Base-by-base conservation (phyloP, 2,888 invertebrate species). In the Cenopis cana region DNA sequence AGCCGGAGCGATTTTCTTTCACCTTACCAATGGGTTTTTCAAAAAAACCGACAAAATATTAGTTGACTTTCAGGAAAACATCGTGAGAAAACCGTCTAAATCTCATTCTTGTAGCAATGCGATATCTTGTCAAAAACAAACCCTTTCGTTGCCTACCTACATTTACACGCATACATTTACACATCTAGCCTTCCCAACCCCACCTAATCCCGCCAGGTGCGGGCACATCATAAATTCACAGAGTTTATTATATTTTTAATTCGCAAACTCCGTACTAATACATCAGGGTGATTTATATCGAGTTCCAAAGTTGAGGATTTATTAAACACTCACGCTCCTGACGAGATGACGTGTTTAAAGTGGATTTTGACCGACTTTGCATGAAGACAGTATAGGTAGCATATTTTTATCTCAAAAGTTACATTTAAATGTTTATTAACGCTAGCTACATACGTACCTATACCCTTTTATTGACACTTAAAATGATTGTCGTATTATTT, bases 181-280 rank as follows among this genome's bases (percentile, higher is more conserved):
- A 17, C 24, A 11, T 46, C 24, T 38, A 54, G 14, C 24, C 46
- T 62, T 18, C 52, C 62, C 38, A 18, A 33, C 33, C 33, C 33
- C 2, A 50, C 69, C 62, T 29, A 59, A 18, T 61, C 52, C 57
- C 17, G 50, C 62, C 68, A 69, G 61, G 57, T 67, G 61, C 33
- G 57, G 18, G 17, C 61, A 68, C 61, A 52, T 55, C 72, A 72
- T 76, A 75, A 76, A 75, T 76, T 57, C 68, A 68, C 62, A 68
- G 71, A 65, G 73, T 74, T 76, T 72, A 76, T 76, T 77, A 76
- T 76, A 74, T 78, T 78, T 78, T 78, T 76, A 75, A 78, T 76
- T 75, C 73, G 66, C 68, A 55, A 55, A 64, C 65, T 73, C 73
- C 36, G 73, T 71, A 74, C 76, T 74, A 74, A 76, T 76, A 76